Percentiles rank a stretch among this genome's conserved stretches.
phyloP scores from a whole-genome alignment of 2,113 vertebrate species.

The Labrus mixtus region DNA sequence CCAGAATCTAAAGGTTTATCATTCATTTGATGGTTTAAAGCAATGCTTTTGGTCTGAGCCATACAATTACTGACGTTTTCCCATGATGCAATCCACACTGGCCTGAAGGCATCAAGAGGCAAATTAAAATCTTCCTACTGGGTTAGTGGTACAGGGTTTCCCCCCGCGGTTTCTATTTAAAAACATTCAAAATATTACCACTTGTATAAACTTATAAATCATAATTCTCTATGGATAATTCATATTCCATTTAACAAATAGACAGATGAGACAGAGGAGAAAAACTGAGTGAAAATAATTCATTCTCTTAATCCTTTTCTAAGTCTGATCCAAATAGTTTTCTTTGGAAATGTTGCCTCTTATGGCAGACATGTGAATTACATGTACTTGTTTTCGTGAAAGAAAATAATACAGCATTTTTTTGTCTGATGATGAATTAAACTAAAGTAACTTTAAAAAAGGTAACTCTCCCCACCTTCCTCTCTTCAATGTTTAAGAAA shows the following conservation, averaged over 20 bases:
- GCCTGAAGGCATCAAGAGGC: not conserved
- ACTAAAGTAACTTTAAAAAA: too few relatives aligned
- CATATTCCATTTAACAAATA: not conserved
- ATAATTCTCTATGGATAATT: not conserved
- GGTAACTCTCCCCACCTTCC: too few relatives aligned
- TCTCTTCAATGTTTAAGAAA: too few relatives aligned
- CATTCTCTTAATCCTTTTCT: not conserved
- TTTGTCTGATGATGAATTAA: too few relatives aligned
- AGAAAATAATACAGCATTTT: too few relatives aligned
- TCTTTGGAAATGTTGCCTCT: not conserved
- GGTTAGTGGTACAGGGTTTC: not conserved
- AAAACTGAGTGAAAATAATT: not conserved
- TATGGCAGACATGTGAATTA: too few relatives aligned
- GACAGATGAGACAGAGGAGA: not conserved
- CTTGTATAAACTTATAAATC: not conserved
- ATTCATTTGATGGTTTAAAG: not conserved
- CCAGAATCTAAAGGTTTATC: not conserved
- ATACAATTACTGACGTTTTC: constrained; percentile 3
- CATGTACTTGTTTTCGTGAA: too few relatives aligned
- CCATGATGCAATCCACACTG: not conserved
- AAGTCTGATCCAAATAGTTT: not conserved
- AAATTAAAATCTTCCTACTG: not conserved
- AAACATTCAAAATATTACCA: not conserved
- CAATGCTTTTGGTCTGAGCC: not conserved
- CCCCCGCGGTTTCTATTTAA: not conserved